phyloP scores from a whole-genome alignment of 2,888 invertebrate genomes.

The Drosophila phalerata region DNA sequence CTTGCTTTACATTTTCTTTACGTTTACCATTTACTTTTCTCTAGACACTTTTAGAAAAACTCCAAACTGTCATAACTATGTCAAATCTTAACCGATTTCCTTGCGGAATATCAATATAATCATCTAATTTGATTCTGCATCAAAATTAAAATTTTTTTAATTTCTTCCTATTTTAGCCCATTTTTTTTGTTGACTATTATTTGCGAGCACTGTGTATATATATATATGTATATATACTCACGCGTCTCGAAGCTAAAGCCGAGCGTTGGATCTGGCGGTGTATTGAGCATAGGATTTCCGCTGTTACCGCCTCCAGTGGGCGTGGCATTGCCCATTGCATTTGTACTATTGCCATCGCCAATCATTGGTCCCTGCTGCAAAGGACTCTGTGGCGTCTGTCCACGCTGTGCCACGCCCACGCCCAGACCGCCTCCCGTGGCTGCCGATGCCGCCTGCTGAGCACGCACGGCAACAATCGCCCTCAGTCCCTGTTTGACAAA shows the following conservation, averaged over 20 bases:
- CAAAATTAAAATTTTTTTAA: too few species aligned
- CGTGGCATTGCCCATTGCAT: conserved; percentile 76
- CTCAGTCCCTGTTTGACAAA: conserved; percentile 96
- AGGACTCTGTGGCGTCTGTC: conserved; percentile 85
- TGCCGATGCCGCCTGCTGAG: conserved; percentile 86
- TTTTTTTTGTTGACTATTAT: too few species aligned
- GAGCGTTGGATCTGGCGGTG: conserved; percentile 84
- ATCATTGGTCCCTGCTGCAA: conserved; percentile 83
- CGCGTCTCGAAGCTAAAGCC: conserved; percentile 85
- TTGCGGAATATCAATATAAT: too few species aligned
- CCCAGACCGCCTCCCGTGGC: conserved; percentile 69
- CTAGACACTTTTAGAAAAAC: too few species aligned
- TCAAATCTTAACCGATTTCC: too few species aligned
- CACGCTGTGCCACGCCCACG: conserved; percentile 73
- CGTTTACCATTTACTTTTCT: too few species aligned
- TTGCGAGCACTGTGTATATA: not conserved
- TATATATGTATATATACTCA: conserved; percentile 64
- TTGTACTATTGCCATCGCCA: conserved; percentile 82
- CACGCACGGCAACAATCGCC: conserved; percentile 94
- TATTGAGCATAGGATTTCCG: conserved; percentile 83
- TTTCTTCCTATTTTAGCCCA: too few species aligned
- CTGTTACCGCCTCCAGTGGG: conserved; percentile 69
- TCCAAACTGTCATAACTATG: too few species aligned
- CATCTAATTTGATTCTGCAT: too few species aligned
- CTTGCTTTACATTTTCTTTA: too few species aligned